Percentiles rank a stretch among this genome's conserved stretches.
Evolutionary conservation across 2,888 invertebrate species (phyloP).

Genomic region (Axea sp.): DNA sequence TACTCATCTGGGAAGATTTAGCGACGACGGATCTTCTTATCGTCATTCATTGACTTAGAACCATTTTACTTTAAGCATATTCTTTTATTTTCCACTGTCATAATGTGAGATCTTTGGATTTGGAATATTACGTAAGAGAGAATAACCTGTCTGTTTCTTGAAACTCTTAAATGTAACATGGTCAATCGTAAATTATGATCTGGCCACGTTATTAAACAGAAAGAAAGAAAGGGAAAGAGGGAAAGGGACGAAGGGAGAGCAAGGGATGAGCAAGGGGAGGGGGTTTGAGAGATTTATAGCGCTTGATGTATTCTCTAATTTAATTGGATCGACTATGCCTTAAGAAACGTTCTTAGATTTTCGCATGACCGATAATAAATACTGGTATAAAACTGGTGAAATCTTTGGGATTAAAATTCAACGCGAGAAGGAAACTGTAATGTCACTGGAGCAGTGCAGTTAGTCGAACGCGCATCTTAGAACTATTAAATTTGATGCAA

Average conservation of each 20-base stretch:
- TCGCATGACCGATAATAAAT: conserved; percentile 11
- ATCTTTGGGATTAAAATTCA: conserved; percentile 35
- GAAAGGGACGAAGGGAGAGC: no score
- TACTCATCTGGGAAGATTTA: no score
- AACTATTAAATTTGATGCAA: no score
- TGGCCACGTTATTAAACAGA: conserved; percentile 5
- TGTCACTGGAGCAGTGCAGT: no score
- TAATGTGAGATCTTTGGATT: not conserved
- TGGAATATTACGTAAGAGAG: conserved; percentile 24
- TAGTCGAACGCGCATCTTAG: no score
- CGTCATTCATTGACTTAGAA: conserved; percentile 26
- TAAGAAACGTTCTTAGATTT: conserved; percentile 14
- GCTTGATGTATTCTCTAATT: conserved; percentile 37
- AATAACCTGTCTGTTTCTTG: conserved; percentile 9
- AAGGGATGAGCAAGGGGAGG: no score
- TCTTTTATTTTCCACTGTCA: conserved; percentile 5
- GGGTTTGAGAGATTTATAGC: conserved; percentile 52
- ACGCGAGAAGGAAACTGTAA: no score
- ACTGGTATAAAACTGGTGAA: no score
- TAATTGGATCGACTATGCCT: conserved; percentile 45
- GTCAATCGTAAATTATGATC: conserved; percentile 36
- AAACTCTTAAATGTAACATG: conserved; percentile 16
- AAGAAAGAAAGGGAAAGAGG: no score
- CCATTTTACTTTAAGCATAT: conserved; percentile 1
- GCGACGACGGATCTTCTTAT: not conserved